phyloP scores from a whole-genome alignment of 1,140 invertebrate species.

The Leguminivora glycinivorella region DNA sequence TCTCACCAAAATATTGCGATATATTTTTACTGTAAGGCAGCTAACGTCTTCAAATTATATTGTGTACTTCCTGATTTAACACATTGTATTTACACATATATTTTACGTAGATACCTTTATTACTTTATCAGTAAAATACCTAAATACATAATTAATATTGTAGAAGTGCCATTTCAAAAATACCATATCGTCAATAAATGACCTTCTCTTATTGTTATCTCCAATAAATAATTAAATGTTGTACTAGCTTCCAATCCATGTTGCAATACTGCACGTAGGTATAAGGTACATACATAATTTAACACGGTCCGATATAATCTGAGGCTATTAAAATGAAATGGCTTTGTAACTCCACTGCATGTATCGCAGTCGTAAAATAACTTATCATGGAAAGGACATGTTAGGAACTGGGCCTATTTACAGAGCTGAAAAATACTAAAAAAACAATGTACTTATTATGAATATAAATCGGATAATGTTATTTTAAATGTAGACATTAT shows the following conservation, averaged over 20 bases:
- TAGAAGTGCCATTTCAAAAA: not conserved
- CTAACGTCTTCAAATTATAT: slow-evolving; percentile 16
- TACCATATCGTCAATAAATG: not conserved
- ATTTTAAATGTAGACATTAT: slow-evolving; percentile 1
- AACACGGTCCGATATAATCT: slow-evolving; percentile 16
- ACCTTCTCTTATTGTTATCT: not conserved
- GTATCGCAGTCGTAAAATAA: not conserved
- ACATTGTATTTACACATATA: slow-evolving; percentile 7
- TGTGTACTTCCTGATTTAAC: slow-evolving; percentile 18
- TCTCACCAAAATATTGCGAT: slow-evolving; percentile 26
- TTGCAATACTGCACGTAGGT: slow-evolving; percentile 6
- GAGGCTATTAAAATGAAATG: slow-evolving; percentile 11
- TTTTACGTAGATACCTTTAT: slow-evolving; percentile 25
- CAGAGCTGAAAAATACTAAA: not conserved
- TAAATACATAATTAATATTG: not conserved
- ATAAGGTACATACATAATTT: not conserved
- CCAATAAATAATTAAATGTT: not conserved
- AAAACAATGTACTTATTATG: not conserved
- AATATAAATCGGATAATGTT: not conserved
- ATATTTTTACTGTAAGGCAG: slow-evolving; percentile 28
- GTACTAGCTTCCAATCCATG: not conserved
- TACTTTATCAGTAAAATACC: not conserved
- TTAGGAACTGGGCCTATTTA: slow-evolving; percentile 3
- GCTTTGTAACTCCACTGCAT: not conserved
- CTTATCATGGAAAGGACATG: not conserved